These are phyloP conservation scores for Elephas maximus DNA, from an alignment of 2,113 vertebrate genomes.

Conservation along the genomic window DNA sequence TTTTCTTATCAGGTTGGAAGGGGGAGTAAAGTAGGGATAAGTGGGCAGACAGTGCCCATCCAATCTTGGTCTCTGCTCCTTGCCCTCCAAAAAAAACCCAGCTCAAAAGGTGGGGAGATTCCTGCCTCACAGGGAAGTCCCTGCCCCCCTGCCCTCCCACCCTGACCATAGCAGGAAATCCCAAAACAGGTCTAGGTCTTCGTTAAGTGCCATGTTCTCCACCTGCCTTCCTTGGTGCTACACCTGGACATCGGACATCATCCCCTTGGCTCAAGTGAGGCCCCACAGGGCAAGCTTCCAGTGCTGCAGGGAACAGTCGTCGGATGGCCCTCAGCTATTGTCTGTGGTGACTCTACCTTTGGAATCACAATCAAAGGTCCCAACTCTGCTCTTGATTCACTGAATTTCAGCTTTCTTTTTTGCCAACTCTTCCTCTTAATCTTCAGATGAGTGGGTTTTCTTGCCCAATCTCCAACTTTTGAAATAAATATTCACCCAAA, in stretches of 20 bases:
- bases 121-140: background rate
- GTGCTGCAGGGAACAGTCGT: no score
- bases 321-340: background rate
- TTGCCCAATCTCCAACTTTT: background rate
- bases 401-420: background rate
- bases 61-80: background rate
- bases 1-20: background rate
- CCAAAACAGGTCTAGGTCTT: background rate
- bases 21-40: background rate
- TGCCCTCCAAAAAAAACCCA: background rate
- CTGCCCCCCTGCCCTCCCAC: accelerated
- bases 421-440: background rate
- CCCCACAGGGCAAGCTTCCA: background rate
- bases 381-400: background rate
- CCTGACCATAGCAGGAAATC: background rate
- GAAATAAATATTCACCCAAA: background rate
- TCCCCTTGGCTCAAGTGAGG: background rate
- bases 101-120: background rate
- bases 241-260: accelerated
- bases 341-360: background rate
- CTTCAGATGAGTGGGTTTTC: background rate
- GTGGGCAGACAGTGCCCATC: background rate
- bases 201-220: background rate
- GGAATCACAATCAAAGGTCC: background rate
- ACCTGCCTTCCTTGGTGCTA: background rate